Evolutionary conservation across 2,113 vertebrate genomes (phyloP), one percentile per base, ranked within the genome.

Genomic region (Oryzias curvinotus): DNA sequence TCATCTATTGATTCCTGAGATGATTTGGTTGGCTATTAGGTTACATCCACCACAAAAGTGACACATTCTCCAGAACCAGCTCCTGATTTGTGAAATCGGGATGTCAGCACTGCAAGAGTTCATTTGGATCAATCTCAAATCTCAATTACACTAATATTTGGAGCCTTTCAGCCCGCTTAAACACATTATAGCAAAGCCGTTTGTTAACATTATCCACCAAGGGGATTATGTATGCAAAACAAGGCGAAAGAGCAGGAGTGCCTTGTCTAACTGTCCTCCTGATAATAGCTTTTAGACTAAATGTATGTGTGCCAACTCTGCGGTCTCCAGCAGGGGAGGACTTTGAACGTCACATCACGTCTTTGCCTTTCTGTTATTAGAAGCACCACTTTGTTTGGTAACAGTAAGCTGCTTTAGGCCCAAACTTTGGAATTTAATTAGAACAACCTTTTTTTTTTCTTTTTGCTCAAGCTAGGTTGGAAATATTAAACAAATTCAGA

Each of bases 101-200:
- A 7, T 56, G 59, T 50, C 16, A 4, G 58, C 28, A 43, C 67
- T 57, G 78, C 77, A 63, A 66, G 57, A 69, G 58, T 48, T 76
- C 64, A 84, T 85, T 81, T 86, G 85, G 75, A 87, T 84, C 81
- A 78, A 81, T 84, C 81, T 87, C 83, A 76, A 71, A 55, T 60
- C 79, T 82, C 79, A 76, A 78, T 84, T 84, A 85, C 67, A 58
- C 43, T 54, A 30, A 65, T 77, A 83, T 87, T 87, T 89, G 83
- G 81, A 80, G 85, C 76, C 69, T 80, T 71, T 73, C 69, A 77
- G 78, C 73, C 81, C 81, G 49, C 70, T 80, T 81, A 84, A 85
- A 80, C 73, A 84, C 74, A 78, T 78, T 83, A 81, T 80, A 83
- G 83, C 77, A 57, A 81, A 89, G 87, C 83, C 81, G 83, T 87